Percentiles rank a stretch among this genome's conserved stretches.
Conservation (phyloP, 2,113 vertebrate genomes). For the Phyllostomus hastatus region DNA sequence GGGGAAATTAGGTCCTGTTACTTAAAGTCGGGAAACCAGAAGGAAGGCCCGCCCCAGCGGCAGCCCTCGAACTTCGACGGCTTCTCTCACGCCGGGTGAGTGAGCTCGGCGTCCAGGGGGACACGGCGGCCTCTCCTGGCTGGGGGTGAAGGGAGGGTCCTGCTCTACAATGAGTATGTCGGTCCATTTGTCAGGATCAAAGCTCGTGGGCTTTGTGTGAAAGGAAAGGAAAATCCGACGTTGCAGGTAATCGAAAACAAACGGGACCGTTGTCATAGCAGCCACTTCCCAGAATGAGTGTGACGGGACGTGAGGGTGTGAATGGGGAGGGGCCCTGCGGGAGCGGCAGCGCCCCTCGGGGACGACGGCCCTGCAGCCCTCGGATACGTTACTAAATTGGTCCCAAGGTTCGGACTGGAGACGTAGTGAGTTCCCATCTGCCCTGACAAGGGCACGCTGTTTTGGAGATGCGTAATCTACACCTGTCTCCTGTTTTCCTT, state of each 20-base stretch:
- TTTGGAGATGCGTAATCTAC: neutral
- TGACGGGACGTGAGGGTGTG: neutral
- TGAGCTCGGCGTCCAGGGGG: constrained; percentile 49
- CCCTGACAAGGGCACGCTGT: no score
- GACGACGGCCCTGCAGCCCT: rapidly evolving
- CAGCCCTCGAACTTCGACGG: constrained; percentile 72
- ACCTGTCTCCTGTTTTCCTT: neutral
- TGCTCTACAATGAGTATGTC: neutral
- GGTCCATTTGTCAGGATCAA: neutral
- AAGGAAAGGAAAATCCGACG: constrained; percentile 32
- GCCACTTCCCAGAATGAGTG: neutral
- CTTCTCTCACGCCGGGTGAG: constrained; percentile 80
- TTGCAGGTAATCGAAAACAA: neutral
- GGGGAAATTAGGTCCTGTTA: constrained; percentile 84
- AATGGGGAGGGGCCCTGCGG: neutral
- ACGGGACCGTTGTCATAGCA: neutral
- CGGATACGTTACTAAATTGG: neutral
- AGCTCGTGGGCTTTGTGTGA: neutral
- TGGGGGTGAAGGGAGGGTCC: neutral
- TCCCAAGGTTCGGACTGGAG: neutral
- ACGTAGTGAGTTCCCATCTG: neutral
- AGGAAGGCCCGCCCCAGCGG: constrained; percentile 76
- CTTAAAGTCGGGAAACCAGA: constrained; percentile 82
- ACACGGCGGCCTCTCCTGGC: neutral
- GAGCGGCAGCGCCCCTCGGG: neutral